phyloP scores from a whole-genome alignment of 2,113 vertebrate species.

The Rhea pennata region DNA sequence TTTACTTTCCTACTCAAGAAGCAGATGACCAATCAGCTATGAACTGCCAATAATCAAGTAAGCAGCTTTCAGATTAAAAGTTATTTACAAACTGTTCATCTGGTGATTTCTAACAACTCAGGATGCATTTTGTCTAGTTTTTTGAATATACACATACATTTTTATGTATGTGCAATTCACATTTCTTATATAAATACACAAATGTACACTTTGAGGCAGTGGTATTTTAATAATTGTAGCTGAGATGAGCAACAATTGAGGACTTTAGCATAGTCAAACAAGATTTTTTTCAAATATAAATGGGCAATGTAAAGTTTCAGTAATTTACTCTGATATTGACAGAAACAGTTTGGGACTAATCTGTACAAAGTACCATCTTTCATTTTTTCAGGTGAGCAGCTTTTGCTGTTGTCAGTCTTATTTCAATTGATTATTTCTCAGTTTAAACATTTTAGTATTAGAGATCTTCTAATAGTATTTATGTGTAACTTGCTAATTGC shows the following conservation, averaged over 20 bases:
- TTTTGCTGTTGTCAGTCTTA: background rate
- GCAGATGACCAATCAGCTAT: conserved; percentile 20
- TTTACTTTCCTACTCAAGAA: conserved; percentile 16
- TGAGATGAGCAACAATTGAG: background rate
- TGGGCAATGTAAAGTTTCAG: background rate
- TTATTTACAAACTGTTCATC: background rate
- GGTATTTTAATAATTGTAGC: background rate
- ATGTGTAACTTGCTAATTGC: background rate
- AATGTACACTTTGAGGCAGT: background rate
- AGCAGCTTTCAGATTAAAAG: background rate
- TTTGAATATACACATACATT: background rate
- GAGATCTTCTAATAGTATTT: background rate
- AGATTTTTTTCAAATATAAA: background rate
- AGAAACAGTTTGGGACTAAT: background rate
- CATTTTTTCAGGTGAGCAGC: background rate
- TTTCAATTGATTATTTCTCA: background rate
- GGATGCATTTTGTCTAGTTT: background rate
- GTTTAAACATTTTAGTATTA: background rate
- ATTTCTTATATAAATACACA: background rate
- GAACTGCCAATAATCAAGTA: background rate
- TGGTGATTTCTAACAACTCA: conserved; percentile 8
- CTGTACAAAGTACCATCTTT: background rate
- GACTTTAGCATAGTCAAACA: background rate
- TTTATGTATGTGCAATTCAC: background rate
- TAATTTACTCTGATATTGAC: background rate